Conservation (phyloP, 2,113 vertebrate species). For the Thymallus thymallus region DNA sequence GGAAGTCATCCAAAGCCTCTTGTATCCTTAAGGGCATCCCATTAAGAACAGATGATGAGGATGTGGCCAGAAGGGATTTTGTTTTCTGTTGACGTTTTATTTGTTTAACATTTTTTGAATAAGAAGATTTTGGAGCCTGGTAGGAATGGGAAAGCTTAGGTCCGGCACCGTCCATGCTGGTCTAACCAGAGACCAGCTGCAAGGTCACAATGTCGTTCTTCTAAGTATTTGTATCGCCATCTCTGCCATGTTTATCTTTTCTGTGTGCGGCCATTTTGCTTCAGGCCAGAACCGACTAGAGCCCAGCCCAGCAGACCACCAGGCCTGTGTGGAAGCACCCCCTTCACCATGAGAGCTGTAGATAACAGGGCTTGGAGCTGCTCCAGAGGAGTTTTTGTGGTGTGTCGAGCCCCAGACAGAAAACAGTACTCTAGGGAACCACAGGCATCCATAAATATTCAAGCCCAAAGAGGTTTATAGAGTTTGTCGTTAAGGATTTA, state of each 20-base stretch:
- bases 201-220: no score
- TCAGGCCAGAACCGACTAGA: conserved; percentile 34
- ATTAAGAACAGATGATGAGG: background rate
- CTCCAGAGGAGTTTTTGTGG: conserved; percentile 58
- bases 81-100: conserved; percentile 23
- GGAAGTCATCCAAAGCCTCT: conserved; percentile 24
- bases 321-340: conserved; percentile 41
- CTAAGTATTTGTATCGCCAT: no score
- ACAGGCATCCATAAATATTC: conserved; percentile 75
- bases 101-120: conserved; percentile 17
- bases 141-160: background rate
- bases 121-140: background rate
- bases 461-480: conserved; percentile 69
- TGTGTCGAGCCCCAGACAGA: conserved; percentile 62
- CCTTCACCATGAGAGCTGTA: conserved; percentile 46
- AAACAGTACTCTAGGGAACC: conserved; percentile 69
- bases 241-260: no score
- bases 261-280: conserved; percentile 52
- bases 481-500: conserved; percentile 76
- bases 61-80: conserved; percentile 21
- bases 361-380: conserved; percentile 49
- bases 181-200: conserved; percentile 2
- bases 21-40: background rate
- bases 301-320: conserved; percentile 51
- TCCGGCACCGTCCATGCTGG: conserved; percentile 43